These are phyloP conservation scores for Microctenopoma lineatum DNA, from an alignment of 2,797 vertebrate genomes.

Conservation along the genomic window DNA sequence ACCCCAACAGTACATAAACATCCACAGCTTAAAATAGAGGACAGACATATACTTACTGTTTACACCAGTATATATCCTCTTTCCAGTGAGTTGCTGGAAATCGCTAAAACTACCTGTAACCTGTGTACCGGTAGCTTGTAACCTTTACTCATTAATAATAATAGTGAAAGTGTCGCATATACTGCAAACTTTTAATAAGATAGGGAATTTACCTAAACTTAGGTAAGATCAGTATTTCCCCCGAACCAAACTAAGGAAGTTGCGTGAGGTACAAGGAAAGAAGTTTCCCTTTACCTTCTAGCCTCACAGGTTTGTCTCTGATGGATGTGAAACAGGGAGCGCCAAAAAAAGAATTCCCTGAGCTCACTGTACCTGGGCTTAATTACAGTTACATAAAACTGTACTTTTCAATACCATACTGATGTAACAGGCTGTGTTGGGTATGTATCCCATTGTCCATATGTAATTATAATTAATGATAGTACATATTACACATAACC, in stretches of 20 bases:
- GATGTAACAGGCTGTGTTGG: too few species aligned
- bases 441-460: too few species aligned
- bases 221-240: slow-evolving; percentile 36
- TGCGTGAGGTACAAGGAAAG: slow-evolving; percentile 44
- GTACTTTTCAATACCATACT: not conserved
- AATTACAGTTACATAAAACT: not conserved
- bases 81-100: not conserved
- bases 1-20: slow-evolving; percentile 28
- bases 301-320: slow-evolving; percentile 25
- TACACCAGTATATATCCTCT: not conserved
- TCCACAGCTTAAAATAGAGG: slow-evolving; percentile 51
- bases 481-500: too few species aligned
- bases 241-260: slow-evolving; percentile 25
- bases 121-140: not conserved
- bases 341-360: not conserved
- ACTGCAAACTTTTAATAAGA: not conserved
- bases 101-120: slow-evolving; percentile 10
- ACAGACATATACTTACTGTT: slow-evolving; percentile 29
- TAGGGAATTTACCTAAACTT: slow-evolving; percentile 13
- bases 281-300: slow-evolving; percentile 52
- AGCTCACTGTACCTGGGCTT: not conserved
- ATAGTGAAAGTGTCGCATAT: not conserved
- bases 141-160: slow-evolving; percentile 6
- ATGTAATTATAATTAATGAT: too few species aligned
- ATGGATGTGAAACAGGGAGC: slow-evolving; percentile 44